Conservation (phyloP, 2,113 vertebrate genomes). For the Hassar affinis region DNA sequence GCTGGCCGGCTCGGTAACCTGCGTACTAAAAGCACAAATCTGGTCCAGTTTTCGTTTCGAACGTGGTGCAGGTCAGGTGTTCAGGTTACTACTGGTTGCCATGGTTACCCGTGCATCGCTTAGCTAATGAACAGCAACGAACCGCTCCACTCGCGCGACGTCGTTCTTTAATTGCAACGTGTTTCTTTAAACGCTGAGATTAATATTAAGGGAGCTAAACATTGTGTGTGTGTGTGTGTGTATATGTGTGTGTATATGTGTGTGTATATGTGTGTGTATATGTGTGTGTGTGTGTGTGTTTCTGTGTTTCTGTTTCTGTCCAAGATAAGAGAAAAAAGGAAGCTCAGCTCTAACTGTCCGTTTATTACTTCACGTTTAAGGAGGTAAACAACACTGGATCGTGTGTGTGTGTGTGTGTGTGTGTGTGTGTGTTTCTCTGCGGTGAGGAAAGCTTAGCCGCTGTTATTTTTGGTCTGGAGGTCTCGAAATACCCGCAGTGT, state of each 20-base stretch:
- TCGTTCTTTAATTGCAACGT: not conserved
- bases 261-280: not conserved
- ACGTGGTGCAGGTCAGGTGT: too few relatives aligned
- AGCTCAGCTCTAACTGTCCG: not conserved
- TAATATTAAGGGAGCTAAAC: too few relatives aligned
- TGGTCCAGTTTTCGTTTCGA: too few relatives aligned
- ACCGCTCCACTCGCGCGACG: not conserved
- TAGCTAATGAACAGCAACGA: not conserved
- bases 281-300: too few relatives aligned
- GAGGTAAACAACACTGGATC: not conserved
- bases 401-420: constrained; percentile 21
- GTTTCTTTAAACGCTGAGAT: not conserved
- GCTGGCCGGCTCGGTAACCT: too few relatives aligned
- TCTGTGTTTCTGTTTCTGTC: too few relatives aligned
- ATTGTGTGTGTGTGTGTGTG: too few relatives aligned
- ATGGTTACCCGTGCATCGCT: not conserved
- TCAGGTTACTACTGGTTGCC: not conserved
- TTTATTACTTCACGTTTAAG: constrained; percentile 18
- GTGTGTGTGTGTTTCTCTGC: constrained; percentile 21
- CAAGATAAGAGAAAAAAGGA: not conserved
- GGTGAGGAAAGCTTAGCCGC: not conserved
- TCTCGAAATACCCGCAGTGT: not conserved
- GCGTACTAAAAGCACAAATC: not conserved
- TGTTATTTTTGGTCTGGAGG: constrained; percentile 6
- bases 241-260: not conserved